Conservation (phyloP, 2,113 vertebrate species). For the Rhineura floridana region DNA sequence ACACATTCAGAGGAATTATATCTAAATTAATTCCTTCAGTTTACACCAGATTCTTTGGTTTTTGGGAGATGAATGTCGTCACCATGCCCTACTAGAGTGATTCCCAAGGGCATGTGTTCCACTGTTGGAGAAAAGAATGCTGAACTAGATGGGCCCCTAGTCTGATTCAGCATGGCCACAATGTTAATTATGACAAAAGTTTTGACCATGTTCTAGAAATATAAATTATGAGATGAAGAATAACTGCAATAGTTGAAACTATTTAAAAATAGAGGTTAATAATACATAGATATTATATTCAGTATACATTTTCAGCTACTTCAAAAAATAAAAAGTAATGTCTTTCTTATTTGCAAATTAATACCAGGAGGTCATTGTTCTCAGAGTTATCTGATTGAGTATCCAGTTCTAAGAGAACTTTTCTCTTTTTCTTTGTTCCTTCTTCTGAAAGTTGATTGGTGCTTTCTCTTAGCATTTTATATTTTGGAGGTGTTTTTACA, state of each 20-base stretch:
- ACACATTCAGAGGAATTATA: no score
- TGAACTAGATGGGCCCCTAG: background rate
- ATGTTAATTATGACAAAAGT: background rate
- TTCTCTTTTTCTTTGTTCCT: conserved; percentile 75
- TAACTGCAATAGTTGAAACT: background rate
- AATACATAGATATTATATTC: background rate
- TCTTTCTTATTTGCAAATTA: conserved; percentile 30
- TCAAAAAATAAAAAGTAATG: background rate
- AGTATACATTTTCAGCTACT: background rate
- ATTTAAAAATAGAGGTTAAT: background rate
- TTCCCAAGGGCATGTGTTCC: background rate
- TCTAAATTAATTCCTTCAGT: no score
- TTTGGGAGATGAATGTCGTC: background rate
- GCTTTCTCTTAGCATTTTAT: conserved; percentile 63
- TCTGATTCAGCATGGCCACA: background rate
- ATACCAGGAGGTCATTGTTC: conserved; percentile 86
- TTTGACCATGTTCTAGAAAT: background rate
- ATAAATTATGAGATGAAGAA: background rate
- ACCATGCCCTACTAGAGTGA: background rate
- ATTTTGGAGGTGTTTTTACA: conserved; percentile 84
- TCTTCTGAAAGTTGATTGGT: conserved; percentile 52
- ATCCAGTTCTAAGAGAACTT: conserved; percentile 81
- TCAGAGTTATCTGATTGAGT: conserved; percentile 90
- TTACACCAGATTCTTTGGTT: background rate
- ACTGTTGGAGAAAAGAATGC: background rate